A percentile compares a stretch with the other conserved stretches of the same genome.
Conservation (phyloP, 2,113 vertebrate species). For the Lepus americanus region DNA sequence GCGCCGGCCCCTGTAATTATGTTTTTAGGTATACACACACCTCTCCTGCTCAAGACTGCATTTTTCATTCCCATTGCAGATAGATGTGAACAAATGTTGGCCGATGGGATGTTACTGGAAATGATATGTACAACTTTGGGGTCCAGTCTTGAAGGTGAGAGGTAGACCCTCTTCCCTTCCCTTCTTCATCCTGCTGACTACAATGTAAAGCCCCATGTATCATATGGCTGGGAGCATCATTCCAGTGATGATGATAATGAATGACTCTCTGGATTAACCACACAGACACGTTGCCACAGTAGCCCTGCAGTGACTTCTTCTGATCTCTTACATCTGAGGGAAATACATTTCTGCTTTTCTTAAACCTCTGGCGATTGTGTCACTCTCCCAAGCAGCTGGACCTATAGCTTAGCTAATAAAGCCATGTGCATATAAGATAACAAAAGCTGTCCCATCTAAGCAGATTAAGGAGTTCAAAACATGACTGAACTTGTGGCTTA, state of each 20-base stretch:
- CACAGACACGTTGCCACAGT: background rate
- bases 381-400: background rate
- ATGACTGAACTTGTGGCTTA: slow-evolving; percentile 49
- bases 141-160: background rate
- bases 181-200: background rate
- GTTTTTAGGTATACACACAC: slow-evolving; percentile 40
- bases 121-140: slow-evolving; percentile 21
- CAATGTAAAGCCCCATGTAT: slow-evolving; percentile 1
- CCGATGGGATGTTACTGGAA: slow-evolving; percentile 19
- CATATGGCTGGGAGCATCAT: background rate
- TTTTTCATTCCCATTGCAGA: slow-evolving; percentile 10
- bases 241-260: background rate
- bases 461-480: slow-evolving; percentile 55
- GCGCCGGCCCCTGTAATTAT: background rate
- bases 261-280: background rate
- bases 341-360: slow-evolving; percentile 34
- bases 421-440: background rate
- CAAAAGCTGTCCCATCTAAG: slow-evolving; percentile 20
- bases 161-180: background rate
- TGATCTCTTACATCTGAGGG: background rate
- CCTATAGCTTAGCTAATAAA: background rate
- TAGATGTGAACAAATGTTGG: slow-evolving; percentile 17
- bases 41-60: background rate
- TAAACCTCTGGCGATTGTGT: slow-evolving; percentile 6
- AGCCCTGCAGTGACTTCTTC: background rate